Conservation (phyloP, 1,140 invertebrate genomes). For the Bombus waltoni region DNA sequence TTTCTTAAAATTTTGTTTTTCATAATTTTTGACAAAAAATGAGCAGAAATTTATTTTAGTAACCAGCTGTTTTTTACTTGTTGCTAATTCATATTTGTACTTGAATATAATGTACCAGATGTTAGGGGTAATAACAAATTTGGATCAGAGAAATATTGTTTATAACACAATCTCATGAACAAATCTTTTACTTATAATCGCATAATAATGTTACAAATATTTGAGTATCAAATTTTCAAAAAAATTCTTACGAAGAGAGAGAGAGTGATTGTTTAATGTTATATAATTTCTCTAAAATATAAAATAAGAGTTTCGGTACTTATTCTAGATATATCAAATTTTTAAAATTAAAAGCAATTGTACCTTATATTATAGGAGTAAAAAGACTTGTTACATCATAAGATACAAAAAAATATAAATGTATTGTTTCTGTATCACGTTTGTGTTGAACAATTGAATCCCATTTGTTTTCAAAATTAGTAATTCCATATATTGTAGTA, state of each 20-base stretch:
- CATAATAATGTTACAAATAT: background rate
- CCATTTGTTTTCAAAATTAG: slow-evolving; percentile 20
- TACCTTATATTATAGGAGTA: slow-evolving; percentile 31
- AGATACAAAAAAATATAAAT: background rate
- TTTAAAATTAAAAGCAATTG: background rate
- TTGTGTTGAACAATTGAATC: background rate
- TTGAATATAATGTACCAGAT: background rate
- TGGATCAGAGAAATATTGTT: slow-evolving; percentile 3
- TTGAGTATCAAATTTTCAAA: background rate
- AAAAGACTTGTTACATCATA: slow-evolving; percentile 24
- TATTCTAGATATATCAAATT: background rate
- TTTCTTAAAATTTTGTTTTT: background rate
- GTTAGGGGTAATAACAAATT: slow-evolving; percentile 12
- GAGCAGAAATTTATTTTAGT: background rate
- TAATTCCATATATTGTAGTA: slow-evolving; percentile 8
- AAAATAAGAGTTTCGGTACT: background rate
- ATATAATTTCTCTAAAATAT: slow-evolving; percentile 8
- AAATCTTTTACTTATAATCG: background rate
- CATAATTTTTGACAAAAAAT: slow-evolving; percentile 35
- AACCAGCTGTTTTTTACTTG: background rate
- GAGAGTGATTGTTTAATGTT: slow-evolving; percentile 20
- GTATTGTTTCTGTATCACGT: background rate
- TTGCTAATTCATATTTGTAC: background rate
- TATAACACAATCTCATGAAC: background rate
- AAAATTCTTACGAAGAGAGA: background rate